Evolutionary conservation across 2,113 vertebrate genomes (phyloP), one percentile per base, ranked within the genome.

Genomic region (Tenrec ecaudatus): DNA sequence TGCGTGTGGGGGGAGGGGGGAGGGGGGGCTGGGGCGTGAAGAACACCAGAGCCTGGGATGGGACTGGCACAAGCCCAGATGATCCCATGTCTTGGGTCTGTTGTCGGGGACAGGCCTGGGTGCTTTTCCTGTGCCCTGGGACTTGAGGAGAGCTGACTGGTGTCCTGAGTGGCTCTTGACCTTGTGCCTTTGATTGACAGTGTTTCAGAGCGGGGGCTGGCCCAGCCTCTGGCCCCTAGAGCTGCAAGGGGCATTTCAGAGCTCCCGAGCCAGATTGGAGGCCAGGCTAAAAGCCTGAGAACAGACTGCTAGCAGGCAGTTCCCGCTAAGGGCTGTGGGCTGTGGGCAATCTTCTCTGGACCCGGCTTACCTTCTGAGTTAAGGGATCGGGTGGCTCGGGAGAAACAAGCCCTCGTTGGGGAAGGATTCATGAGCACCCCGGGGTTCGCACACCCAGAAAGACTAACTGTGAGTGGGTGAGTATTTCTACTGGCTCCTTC

Each of bases 221-320:
- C 20, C 57, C 58, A 73, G 71, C 71, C 71, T 73, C 71, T 36
- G 33, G 33, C 71, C 31, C 33, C 17, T 33, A 36, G 79, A 53
- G 62, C 58, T 75, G 64, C 82, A 38, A 62, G 8, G 71, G 36
- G n/a, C 60, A 73, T 73, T 90, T n/a, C 57, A 78, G 57, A 62
- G 53, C 43, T 87, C 77, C 82, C 77, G 64, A 62, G 62, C 79
- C 71, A 82, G 60, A 79, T 31, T 19, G 53, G n/a, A 64, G 57
- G 79, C 83, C 92, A 90, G 71, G 89, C 90, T 73, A 93, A 88
- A 88, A 82, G 64, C 80, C 73, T 80, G 88, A 93, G 84, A 83
- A 82, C 88, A 66, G 73, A 79, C 19, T 25, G 73, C 12, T 66
- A 60, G 62, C 94, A 75, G 88, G 83, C 11, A 2, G 17, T 62